These are phyloP conservation scores for Empidonax alnorum DNA, from an alignment of 2,113 vertebrate genomes.

Conservation along the genomic window DNA sequence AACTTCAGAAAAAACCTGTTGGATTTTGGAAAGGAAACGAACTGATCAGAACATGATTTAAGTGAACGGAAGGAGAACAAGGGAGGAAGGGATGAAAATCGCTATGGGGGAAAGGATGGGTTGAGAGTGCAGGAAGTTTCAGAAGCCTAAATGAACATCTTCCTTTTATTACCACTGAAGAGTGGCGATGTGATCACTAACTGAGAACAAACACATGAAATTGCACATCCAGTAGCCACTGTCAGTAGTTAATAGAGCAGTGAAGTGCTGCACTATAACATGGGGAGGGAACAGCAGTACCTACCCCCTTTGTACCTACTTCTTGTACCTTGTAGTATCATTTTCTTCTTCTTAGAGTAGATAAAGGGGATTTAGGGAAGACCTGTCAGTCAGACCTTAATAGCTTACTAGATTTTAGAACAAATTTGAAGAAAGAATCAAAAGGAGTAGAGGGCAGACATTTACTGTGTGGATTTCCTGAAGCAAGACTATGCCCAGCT, in stretches of 20 bases:
- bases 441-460: background rate
- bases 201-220: background rate
- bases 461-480: background rate
- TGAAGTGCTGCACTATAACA: background rate
- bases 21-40: background rate
- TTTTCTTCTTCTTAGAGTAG: background rate
- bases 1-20: background rate
- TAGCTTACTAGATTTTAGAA: background rate
- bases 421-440: slow-evolving; percentile 23
- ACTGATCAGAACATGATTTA: background rate
- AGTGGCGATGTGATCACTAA: background rate
- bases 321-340: background rate
- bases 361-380: background rate
- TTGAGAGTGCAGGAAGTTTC: background rate
- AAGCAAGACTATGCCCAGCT: background rate
- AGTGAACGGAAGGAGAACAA: background rate
- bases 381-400: slow-evolving; percentile 2
- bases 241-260: background rate
- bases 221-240: background rate
- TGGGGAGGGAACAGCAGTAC: background rate
- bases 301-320: background rate
- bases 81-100: background rate
- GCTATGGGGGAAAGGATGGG: background rate
- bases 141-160: background rate
- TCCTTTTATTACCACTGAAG: background rate